Evolutionary conservation across 1,140 invertebrate species (phyloP).

Genomic region (Zophobas morio): DNA sequence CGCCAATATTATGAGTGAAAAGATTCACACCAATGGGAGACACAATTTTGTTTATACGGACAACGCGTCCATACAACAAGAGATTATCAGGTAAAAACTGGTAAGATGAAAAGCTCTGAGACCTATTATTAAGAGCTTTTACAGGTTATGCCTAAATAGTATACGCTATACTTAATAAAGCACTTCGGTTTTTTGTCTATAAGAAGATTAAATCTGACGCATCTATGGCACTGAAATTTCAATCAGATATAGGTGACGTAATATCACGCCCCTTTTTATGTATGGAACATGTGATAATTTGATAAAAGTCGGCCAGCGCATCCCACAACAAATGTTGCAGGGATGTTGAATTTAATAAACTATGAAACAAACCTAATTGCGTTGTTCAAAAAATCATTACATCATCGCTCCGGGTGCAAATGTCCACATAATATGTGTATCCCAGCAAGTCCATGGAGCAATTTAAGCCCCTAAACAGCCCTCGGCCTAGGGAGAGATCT

Average conservation of each 20-base stretch:
- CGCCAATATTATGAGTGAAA: conserved; percentile 39
- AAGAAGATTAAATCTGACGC: conserved; percentile 47
- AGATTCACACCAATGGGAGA: conserved; percentile 52
- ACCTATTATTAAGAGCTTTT: conserved; percentile 49
- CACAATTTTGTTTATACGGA: conserved; percentile 50
- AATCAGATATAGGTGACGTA: conserved; percentile 24
- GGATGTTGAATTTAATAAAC: conserved; percentile 51
- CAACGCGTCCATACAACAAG: conserved; percentile 42
- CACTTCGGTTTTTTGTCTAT: conserved; percentile 39
- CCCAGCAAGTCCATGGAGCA: conserved; percentile 38
- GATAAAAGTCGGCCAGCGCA: conserved; percentile 26
- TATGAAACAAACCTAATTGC: conserved; percentile 54
- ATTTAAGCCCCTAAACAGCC: conserved; percentile 43
- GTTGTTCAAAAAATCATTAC: conserved; percentile 56
- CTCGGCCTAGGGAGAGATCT: conserved; percentile 40
- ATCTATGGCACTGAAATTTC: conserved; percentile 10
- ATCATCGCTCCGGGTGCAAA: conserved; percentile 50
- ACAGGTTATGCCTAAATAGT: conserved; percentile 33
- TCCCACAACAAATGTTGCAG: conserved; percentile 54
- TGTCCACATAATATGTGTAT: conserved; percentile 53
- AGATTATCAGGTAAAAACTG: conserved; percentile 54
- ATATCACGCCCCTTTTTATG: conserved; percentile 29
- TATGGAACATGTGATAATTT: conserved; percentile 11
- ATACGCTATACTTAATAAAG: conserved; percentile 49
- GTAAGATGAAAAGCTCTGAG: conserved; percentile 44